Evolutionary conservation across 2,888 invertebrate genomes (phyloP).

Genomic region (Philonicus albiceps): DNA sequence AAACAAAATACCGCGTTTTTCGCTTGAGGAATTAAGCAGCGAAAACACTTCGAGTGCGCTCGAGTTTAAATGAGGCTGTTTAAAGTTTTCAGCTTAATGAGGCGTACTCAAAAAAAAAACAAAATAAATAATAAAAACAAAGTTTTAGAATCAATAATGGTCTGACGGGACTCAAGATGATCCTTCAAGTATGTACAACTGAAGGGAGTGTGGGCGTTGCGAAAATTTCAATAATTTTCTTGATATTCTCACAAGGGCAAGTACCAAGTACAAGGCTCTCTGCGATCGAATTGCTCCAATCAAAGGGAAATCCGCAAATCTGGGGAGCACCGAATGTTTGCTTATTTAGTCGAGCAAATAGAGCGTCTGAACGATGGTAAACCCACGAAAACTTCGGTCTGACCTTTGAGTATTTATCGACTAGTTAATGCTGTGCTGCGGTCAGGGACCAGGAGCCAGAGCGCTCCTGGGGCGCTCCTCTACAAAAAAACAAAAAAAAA

Average conservation of each 20-base stretch:
- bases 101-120: not conserved
- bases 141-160: slow-evolving; percentile 4
- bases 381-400: slow-evolving; percentile 3
- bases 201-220: not conserved
- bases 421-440: not conserved
- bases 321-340: not conserved
- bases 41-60: not conserved
- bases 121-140: not conserved
- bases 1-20: not conserved
- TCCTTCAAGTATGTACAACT: not conserved
- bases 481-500: not conserved
- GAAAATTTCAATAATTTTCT: not conserved
- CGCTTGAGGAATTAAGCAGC: not conserved
- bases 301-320: slow-evolving; percentile 28
- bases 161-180: not conserved
- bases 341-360: slow-evolving; percentile 18
- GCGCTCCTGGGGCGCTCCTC: not conserved
- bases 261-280: not conserved
- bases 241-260: not conserved
- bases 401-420: slow-evolving; percentile 23
- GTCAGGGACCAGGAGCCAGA: not conserved
- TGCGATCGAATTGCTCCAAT: not conserved
- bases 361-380: not conserved
- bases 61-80: slow-evolving; percentile 16
- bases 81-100: slow-evolving; percentile 22